Base-by-base conservation (phyloP, 2,888 invertebrate species). In the Toxonevra muliebris region DNA sequence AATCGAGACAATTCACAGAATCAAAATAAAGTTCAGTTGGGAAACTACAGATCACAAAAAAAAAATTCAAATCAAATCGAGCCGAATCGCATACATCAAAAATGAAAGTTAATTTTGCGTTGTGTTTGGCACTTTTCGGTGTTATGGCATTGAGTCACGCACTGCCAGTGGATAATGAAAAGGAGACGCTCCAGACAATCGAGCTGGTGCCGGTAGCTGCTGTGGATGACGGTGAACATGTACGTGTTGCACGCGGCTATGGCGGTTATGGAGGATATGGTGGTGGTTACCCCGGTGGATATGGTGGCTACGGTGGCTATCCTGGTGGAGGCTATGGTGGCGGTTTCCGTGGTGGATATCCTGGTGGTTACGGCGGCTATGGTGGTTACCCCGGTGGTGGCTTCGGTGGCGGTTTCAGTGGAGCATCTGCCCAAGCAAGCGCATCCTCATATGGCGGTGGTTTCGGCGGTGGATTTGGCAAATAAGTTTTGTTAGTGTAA, bases 301-400 rank as follows among this genome's bases (percentile, higher is more conserved):
- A 65, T 45, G 57, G 50, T 1, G 66, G 61, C 8, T 40, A 40
- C 40, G 58, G 55, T 2, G 52, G 63, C n/a, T 19, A 42, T 41
- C 61, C 50, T 17, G 64, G 60, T 1, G 61, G 68, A n/a, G 57
- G 68, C 17, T 63, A 59, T 58, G 68, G 65, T 41, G 60, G 64
- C 15, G 65, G 71, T 40, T 73, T 73, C 1, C 66, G 67, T 57
- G 71, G 74, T 10, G 71, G 74, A 1, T 69, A 54, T 65, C 69
- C 43, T 13, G 65, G 67, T 9, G 65, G 69, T 11, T 64, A 63
- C 20, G 66, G 72, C 11, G 70, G 71, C 15, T 65, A 61, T 55
- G 68, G 73, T 9, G 69, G 72, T n/a, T 65, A 67, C 62, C 50
- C 45, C 20, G 58, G 50, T 45, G 70, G 70, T 15, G 71, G 69